Conservation (phyloP, 1,140 invertebrate genomes). For the Papilio polytes region DNA sequence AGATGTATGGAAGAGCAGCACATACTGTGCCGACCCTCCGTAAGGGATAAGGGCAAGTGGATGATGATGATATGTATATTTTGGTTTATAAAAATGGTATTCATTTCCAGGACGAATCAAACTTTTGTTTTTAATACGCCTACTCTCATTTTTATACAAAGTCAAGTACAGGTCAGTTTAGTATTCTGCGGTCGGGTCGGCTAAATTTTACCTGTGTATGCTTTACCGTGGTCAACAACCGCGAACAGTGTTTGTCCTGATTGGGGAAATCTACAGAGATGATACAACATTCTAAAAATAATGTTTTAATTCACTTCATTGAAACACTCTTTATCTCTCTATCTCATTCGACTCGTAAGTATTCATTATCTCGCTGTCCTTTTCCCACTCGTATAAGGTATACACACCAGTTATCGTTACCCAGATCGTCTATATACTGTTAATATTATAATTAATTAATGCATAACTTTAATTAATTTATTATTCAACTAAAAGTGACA, state of each 20-base stretch:
- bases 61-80: too few species aligned
- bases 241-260: slow-evolving; percentile 50
- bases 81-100: too few species aligned
- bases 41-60: too few species aligned
- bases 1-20: too few species aligned
- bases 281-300: slow-evolving; percentile 40
- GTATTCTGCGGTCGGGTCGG: slow-evolving; percentile 23
- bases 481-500: neutral
- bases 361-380: neutral
- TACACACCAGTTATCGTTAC: too few species aligned
- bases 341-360: neutral
- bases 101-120: neutral
- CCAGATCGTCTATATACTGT: too few species aligned
- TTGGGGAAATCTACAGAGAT: slow-evolving; percentile 50
- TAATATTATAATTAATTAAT: neutral
- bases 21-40: too few species aligned
- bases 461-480: slow-evolving; percentile 1
- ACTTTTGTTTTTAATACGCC: slow-evolving; percentile 18
- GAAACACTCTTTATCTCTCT: neutral
- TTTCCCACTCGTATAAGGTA: too few species aligned
- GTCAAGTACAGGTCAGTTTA: slow-evolving; percentile 14
- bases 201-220: slow-evolving; percentile 63
- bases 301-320: neutral
- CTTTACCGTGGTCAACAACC: slow-evolving; percentile 56
- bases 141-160: slow-evolving; percentile 7